Conservation (phyloP, 2,888 invertebrate genomes). For the Agrochola lota region DNA sequence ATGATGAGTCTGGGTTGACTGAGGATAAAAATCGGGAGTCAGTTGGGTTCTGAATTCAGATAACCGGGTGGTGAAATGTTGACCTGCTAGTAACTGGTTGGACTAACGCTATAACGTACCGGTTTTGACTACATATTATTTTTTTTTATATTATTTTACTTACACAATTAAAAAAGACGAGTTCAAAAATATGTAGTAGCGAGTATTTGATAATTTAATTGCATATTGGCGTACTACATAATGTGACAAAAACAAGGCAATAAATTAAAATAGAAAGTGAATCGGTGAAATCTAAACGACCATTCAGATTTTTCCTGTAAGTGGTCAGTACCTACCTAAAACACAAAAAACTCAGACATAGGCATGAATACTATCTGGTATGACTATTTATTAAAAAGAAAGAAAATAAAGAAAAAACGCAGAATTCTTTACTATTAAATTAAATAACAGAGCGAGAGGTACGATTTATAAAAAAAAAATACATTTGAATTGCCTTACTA, state of each 20-base stretch:
- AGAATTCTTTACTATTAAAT: neutral
- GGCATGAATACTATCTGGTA: neutral
- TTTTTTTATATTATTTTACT: neutral
- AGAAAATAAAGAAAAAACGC: neutral
- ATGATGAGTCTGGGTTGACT: no score
- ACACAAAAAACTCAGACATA: neutral
- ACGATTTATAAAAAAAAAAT: no score
- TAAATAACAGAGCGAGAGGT: no score
- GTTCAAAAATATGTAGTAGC: neutral
- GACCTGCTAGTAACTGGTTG: neutral
- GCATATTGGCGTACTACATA: constrained; percentile 17
- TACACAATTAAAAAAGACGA: constrained; percentile 1
- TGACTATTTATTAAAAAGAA: neutral
- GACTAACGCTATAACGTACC: neutral
- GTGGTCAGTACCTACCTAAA: neutral
- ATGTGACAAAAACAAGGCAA: constrained; percentile 45
- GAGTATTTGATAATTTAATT: constrained; percentile 15
- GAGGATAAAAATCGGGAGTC: neutral
- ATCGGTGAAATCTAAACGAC: constrained; percentile 20
- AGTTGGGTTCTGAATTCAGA: neutral
- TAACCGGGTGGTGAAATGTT: neutral
- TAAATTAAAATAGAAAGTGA: constrained; percentile 57
- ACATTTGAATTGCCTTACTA: neutral
- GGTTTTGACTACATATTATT: neutral
- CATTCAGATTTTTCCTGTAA: neutral